Evolutionary conservation across 2,888 invertebrate species (phyloP).

Genomic region (Autographa pulchrina): DNA sequence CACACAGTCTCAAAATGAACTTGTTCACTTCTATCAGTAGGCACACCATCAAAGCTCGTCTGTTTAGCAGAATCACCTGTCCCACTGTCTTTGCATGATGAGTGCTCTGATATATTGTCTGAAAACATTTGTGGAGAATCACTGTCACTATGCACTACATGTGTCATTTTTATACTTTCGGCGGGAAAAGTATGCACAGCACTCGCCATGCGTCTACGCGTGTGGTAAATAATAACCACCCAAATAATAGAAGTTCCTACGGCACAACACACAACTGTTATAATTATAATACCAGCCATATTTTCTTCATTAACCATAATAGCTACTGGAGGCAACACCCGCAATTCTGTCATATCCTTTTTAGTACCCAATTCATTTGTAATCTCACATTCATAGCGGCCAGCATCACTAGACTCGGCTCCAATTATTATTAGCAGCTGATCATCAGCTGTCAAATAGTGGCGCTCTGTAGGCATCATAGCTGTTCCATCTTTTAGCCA

Average conservation of each 20-base stretch:
- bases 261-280: slow-evolving; percentile 96
- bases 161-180: slow-evolving; percentile 86
- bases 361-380: slow-evolving; percentile 95
- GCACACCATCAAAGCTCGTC: slow-evolving; percentile 91
- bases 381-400: slow-evolving; percentile 96
- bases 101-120: slow-evolving; percentile 93
- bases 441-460: slow-evolving; percentile 96
- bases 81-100: slow-evolving; percentile 94
- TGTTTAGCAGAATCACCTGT: slow-evolving; percentile 94
- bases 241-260: slow-evolving; percentile 97
- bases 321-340: slow-evolving; percentile 90
- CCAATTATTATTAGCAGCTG: slow-evolving; percentile 96
- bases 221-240: slow-evolving; percentile 97
- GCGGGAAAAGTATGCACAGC: slow-evolving; percentile 84
- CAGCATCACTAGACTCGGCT: slow-evolving; percentile 93
- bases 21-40: slow-evolving; percentile 83
- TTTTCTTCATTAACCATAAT: slow-evolving; percentile 92
- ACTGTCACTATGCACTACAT: slow-evolving; percentile 87
- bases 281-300: slow-evolving; percentile 96
- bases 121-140: slow-evolving; percentile 87
- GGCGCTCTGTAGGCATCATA: slow-evolving; percentile 93
- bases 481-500: slow-evolving; percentile 96
- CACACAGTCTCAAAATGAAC: slow-evolving; percentile 85
- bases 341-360: slow-evolving; percentile 92
- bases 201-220: slow-evolving; percentile 91